These are phyloP conservation scores for Macrotus californicus DNA, from an alignment of 2,113 vertebrate genomes.

Conservation along the genomic window DNA sequence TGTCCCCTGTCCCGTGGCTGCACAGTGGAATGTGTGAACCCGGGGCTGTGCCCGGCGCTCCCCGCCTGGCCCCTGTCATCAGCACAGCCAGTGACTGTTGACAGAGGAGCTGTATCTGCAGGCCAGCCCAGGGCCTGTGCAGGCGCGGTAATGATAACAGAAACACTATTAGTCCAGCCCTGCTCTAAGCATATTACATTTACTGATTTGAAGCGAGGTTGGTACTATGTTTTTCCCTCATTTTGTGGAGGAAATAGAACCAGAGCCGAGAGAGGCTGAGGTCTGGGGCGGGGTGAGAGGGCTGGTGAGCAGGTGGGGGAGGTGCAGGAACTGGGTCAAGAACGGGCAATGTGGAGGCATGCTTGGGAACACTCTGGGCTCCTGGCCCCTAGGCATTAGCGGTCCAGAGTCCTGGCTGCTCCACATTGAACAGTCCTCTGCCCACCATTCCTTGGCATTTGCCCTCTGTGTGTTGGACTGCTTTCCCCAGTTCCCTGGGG, in stretches of 20 bases:
- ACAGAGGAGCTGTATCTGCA: background rate
- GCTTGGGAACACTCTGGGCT: too few species aligned
- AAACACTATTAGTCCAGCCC: background rate
- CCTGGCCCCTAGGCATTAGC: accelerated
- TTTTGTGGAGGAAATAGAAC: background rate
- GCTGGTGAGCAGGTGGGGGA: background rate
- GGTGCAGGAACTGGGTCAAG: background rate
- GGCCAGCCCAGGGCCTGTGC: background rate
- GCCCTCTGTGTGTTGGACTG: accelerated
- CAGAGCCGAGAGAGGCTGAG: background rate
- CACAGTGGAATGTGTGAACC: background rate
- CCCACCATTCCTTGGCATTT: background rate
- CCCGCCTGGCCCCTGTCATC: background rate
- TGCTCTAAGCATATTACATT: background rate
- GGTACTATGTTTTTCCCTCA: background rate
- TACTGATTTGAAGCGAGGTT: background rate
- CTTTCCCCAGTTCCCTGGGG: background rate
- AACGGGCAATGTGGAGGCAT: accelerated
- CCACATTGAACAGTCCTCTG: too few species aligned
- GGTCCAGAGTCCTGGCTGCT: too few species aligned
- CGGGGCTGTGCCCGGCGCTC: accelerated
- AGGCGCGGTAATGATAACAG: accelerated
- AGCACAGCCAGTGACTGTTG: too few species aligned
- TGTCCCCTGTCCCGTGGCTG: too few species aligned
- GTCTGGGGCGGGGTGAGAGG: accelerated